These are phyloP conservation scores for Pristionchus mayeri DNA, from an alignment of 2,888 invertebrate genomes.

Conservation along the genomic window DNA sequence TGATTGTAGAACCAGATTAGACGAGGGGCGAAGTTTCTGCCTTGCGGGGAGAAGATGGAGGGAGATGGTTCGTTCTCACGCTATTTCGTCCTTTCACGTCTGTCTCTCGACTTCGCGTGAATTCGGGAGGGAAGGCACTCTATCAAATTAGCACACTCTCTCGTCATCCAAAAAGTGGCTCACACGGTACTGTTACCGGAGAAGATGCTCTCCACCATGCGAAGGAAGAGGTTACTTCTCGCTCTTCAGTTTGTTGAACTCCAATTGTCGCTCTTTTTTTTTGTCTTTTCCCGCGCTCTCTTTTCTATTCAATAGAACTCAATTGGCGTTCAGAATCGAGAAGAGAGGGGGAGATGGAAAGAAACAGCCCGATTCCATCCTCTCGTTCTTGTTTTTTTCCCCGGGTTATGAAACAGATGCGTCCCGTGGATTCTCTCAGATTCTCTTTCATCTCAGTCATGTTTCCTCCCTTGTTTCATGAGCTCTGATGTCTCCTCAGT, in stretches of 20 bases:
- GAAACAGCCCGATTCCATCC: background rate
- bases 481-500: background rate
- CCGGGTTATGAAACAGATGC: background rate
- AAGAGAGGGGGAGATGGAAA: background rate
- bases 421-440: background rate
- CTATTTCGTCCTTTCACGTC: background rate
- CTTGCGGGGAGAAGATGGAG: background rate
- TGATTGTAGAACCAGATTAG: slow-evolving; percentile 6
- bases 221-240: background rate
- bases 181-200: slow-evolving; percentile 2
- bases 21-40: background rate
- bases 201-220: background rate
- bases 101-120: background rate
- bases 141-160: background rate
- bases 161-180: background rate
- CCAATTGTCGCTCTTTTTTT: background rate
- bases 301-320: background rate
- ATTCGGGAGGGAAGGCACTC: background rate
- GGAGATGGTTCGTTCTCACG: background rate
- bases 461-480: background rate
- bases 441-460: background rate
- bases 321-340: background rate
- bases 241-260: background rate
- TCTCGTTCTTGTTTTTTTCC: background rate
- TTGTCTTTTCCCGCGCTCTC: background rate